Base-by-base conservation (phyloP, 2,113 vertebrate genomes). In the Prochilodus magdalenae region DNA sequence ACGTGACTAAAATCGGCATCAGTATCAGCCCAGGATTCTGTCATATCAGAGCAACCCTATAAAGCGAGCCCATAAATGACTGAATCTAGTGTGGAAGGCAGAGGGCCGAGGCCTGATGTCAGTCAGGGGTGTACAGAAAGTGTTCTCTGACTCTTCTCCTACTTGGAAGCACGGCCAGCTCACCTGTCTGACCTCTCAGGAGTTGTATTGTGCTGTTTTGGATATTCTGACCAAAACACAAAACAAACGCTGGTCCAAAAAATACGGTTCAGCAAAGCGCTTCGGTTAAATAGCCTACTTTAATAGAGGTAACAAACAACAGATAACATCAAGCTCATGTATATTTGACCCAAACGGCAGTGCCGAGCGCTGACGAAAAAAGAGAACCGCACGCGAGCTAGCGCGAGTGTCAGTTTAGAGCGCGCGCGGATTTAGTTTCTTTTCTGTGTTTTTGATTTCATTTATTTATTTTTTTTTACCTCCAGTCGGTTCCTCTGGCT, bases 401-500 rank as follows among this genome's bases (percentile, higher is more conserved):
- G 67, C 22, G n/a, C 57, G 73, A 60, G 73, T 55, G 60, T 24
- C 40, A 7, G 11, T n/a, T 47, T 57, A 30, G 78, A 40, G 51
- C 86, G 83, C 75, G 75, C 60, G 5, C 47, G 12, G 26, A 1
- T 22, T 57, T 11, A 3, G 20, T 0, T 65, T 30, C 33, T 8
- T n/a, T n/a, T n/a, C n/a, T n/a, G n/a, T n/a, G n/a, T n/a, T n/a
- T 63, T 10, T 44, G n/a, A n/a, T n/a, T n/a, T n/a, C n/a, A n/a
- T n/a, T 49, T 44, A 62, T 55, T 29, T 76, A 1, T 71, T 27
- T 30, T 11, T 20, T 13, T 89, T 92, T 94, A 94, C 94, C 94
- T 94, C 93, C 90, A 87, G 88, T 90, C 91, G 89, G 91, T 89
- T 93, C 92, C 90, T 93, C 91, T 90, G 91, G 88, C 88, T 89